phyloP scores from a whole-genome alignment of 2,797 vertebrate genomes.

The Chloroceryle amazona region DNA sequence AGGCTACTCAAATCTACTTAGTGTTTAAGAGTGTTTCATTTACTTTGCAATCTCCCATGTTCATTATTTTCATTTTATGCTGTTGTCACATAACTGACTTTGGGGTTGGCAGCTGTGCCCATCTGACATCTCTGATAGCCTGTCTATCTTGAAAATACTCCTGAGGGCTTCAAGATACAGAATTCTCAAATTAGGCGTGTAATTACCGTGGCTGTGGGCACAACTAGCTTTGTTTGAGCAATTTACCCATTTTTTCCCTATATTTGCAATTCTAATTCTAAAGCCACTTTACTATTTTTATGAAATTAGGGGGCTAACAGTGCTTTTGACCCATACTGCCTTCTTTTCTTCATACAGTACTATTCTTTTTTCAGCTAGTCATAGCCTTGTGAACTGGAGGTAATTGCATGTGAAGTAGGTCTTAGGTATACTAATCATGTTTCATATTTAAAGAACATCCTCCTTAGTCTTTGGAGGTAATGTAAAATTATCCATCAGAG shows the following conservation, averaged over 20 bases:
- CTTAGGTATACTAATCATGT: neutral
- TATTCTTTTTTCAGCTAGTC: neutral
- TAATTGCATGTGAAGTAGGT: neutral
- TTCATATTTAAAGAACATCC: neutral
- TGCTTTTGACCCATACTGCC: neutral
- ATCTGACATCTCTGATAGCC: neutral
- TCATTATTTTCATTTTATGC: neutral
- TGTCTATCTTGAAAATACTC: neutral
- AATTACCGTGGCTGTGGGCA: neutral
- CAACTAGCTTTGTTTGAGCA: neutral
- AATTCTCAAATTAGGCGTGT: neutral
- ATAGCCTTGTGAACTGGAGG: neutral
- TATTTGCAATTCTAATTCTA: neutral
- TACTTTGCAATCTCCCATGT: neutral
- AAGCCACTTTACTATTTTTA: neutral
- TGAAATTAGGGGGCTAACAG: neutral
- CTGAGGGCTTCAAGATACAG: neutral
- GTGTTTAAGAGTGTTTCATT: neutral
- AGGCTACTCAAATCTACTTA: neutral
- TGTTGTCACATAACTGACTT: neutral
- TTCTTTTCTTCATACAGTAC: neutral
- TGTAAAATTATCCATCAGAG: neutral
- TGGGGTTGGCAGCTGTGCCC: neutral
- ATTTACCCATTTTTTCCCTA: neutral
- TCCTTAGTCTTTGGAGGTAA: neutral